Evolutionary conservation across 2,797 vertebrate species (phyloP).

Genomic region (Chiroxiphia lanceolata): DNA sequence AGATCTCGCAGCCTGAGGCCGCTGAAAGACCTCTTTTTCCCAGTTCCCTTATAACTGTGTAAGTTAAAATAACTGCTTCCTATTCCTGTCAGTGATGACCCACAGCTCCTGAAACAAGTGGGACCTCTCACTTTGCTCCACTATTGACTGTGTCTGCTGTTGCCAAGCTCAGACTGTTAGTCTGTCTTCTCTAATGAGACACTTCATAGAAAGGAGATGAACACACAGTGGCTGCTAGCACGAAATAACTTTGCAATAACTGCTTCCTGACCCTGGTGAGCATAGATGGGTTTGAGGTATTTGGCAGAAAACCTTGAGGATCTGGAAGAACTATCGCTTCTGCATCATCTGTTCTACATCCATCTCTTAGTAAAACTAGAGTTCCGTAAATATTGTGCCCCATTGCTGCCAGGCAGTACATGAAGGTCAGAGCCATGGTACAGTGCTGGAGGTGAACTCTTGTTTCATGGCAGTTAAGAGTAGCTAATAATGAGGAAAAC

Average conservation of each 20-base stretch:
- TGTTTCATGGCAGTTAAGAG: background rate
- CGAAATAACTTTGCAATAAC: background rate
- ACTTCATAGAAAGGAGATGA: background rate
- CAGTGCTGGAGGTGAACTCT: background rate
- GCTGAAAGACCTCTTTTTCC: background rate
- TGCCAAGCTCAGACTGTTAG: background rate
- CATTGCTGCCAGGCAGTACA: background rate
- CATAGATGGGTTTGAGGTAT: background rate
- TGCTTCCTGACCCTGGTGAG: background rate
- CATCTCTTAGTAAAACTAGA: background rate
- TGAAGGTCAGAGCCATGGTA: background rate
- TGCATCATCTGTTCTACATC: background rate
- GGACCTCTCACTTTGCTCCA: background rate
- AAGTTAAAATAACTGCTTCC: background rate
- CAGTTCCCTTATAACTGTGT: background rate
- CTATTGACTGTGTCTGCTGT: background rate
- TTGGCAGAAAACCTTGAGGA: background rate
- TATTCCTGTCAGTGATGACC: background rate
- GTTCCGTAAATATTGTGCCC: background rate
- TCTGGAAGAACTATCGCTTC: background rate
- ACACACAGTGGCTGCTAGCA: background rate
- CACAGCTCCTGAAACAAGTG: background rate
- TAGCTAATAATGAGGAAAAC: background rate
- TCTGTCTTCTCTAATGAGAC: background rate
- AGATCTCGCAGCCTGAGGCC: background rate